These are phyloP conservation scores for Sebastes glaucus DNA, from an alignment of 2,797 vertebrate genomes.

Conservation along the genomic window DNA sequence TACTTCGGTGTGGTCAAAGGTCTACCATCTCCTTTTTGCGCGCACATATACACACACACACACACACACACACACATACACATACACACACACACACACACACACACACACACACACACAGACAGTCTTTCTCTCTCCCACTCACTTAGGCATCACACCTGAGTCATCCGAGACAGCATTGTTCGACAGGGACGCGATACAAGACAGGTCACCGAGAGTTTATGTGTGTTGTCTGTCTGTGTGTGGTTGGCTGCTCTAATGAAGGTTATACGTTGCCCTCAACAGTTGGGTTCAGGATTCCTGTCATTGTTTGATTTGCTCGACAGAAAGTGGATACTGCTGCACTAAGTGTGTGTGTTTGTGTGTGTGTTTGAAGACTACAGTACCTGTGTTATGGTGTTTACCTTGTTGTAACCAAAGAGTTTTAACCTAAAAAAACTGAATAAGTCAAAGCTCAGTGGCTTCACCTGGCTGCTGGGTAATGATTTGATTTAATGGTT, in stretches of 20 bases:
- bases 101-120: neutral
- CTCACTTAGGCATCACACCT: slow-evolving; percentile 36
- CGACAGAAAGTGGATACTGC: slow-evolving; percentile 27
- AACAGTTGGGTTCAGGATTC: slow-evolving; percentile 28
- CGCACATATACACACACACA: too few relatives aligned
- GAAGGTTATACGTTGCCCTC: slow-evolving; percentile 27
- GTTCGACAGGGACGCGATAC: slow-evolving; percentile 29
- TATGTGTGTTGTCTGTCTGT: slow-evolving; percentile 62
- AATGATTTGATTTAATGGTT: neutral
- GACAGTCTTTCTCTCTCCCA: neutral
- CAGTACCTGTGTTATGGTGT: neutral
- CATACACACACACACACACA: too few relatives aligned
- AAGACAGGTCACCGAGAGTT: slow-evolving; percentile 61
- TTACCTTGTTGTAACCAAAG: slow-evolving; percentile 26
- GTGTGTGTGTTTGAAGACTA: neutral
- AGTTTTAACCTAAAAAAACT: neutral
- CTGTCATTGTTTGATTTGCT: slow-evolving; percentile 49
- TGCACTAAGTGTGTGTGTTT: neutral
- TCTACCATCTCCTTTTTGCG: too few relatives aligned
- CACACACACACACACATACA: too few relatives aligned
- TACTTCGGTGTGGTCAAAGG: too few relatives aligned
- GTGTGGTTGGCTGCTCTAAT: slow-evolving; percentile 32
- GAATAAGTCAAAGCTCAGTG: neutral
- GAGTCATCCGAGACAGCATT: slow-evolving; percentile 70
- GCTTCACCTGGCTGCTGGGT: neutral